These are phyloP conservation scores for Epiblema foenella DNA, from an alignment of 2,888 invertebrate genomes.

Conservation along the genomic window DNA sequence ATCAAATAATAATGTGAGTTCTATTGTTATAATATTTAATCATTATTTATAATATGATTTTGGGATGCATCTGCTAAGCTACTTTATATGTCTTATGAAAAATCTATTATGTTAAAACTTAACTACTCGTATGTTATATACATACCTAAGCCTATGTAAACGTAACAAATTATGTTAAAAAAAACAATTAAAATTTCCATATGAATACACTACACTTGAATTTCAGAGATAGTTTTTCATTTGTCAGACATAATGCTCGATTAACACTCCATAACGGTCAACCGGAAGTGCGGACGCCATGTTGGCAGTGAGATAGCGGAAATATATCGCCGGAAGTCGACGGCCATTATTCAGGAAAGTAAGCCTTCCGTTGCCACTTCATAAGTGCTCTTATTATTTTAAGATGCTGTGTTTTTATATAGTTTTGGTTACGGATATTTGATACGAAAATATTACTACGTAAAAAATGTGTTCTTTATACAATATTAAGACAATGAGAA, in stretches of 20 bases:
- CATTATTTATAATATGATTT: too few species aligned
- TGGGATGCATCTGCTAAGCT: too few species aligned
- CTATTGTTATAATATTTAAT: too few species aligned
- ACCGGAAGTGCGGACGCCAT: constrained; percentile 78
- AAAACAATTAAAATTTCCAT: constrained; percentile 41
- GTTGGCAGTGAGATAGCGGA: constrained; percentile 81
- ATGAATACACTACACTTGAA: constrained; percentile 49
- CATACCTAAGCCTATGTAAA: not conserved
- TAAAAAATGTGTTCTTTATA: not conserved
- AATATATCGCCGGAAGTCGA: constrained; percentile 82
- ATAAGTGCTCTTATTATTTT: constrained; percentile 75
- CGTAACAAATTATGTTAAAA: not conserved
- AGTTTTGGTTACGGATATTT: not conserved
- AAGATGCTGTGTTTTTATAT: constrained; percentile 41
- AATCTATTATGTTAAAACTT: too few species aligned
- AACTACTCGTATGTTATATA: too few species aligned
- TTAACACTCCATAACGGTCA: constrained; percentile 83
- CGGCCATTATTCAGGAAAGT: constrained; percentile 81
- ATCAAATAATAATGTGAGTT: too few species aligned
- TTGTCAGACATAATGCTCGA: constrained; percentile 78
- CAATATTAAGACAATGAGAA: too few species aligned
- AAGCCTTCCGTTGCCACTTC: constrained; percentile 76
- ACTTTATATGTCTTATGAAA: too few species aligned
- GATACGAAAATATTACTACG: not conserved
- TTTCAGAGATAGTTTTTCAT: constrained; percentile 76